These are phyloP conservation scores for Capra hircus DNA, from an alignment of 2,113 vertebrate genomes.

Conservation along the genomic window DNA sequence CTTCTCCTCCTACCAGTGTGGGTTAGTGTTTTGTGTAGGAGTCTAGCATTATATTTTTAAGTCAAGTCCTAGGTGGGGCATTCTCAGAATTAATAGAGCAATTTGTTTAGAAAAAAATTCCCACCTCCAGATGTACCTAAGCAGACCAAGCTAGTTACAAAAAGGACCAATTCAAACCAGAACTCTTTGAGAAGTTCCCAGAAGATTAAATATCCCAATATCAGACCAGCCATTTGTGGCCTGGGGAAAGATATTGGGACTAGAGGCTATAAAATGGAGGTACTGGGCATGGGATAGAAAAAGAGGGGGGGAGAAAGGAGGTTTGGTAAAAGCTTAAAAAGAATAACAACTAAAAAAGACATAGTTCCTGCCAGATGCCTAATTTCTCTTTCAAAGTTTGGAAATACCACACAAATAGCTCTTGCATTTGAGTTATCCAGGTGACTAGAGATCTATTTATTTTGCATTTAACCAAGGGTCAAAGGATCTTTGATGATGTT, in stretches of 20 bases:
- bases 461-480: conserved; percentile 41
- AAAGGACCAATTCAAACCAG: not conserved
- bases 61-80: conserved; percentile 19
- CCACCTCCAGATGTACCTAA: conserved; percentile 20
- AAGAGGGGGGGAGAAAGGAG: not conserved
- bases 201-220: conserved; percentile 35
- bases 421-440: conserved; percentile 26
- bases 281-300: not conserved
- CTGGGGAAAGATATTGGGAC: not conserved
- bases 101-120: conserved; percentile 46
- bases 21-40: conserved; percentile 52
- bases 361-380: not conserved
- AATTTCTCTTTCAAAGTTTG: conserved; percentile 28
- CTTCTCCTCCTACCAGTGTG: conserved; percentile 14
- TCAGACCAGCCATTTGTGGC: conserved; percentile 31
- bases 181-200: not conserved
- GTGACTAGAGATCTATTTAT: conserved; percentile 25
- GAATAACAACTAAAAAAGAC: not conserved
- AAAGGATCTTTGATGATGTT: conserved; percentile 37
- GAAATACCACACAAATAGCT: conserved; percentile 17
- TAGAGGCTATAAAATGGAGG: not conserved
- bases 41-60: conserved; percentile 24
- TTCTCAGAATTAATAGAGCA: conserved; percentile 40
- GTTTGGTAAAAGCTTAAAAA: not conserved
- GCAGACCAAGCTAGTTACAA: conserved; percentile 10